These are phyloP conservation scores for Catocala nupta DNA, from an alignment of 2,888 invertebrate genomes.

Conservation along the genomic window DNA sequence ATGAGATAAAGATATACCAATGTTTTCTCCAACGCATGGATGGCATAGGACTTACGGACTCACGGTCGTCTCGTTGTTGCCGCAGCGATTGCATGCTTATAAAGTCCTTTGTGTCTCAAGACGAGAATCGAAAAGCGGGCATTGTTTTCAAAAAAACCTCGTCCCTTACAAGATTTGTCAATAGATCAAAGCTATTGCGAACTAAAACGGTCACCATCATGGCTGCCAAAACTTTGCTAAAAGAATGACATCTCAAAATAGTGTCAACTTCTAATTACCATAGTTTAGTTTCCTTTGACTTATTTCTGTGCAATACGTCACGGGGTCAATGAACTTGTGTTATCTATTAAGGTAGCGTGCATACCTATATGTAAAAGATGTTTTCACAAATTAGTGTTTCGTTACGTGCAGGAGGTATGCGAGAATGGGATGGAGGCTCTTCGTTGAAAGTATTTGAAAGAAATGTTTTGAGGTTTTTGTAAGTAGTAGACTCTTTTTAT, in stretches of 20 bases:
- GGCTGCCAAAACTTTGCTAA: conserved; percentile 54
- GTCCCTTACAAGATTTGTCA: conserved; percentile 34
- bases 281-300: conserved; percentile 41
- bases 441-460: too few relatives aligned
- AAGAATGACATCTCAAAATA: conserved; percentile 45
- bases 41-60: too few relatives aligned
- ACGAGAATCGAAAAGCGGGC: too few relatives aligned
- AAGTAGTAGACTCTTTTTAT: too few relatives aligned
- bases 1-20: too few relatives aligned
- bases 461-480: background rate
- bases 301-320: conserved; percentile 48
- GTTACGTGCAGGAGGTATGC: background rate
- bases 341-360: conserved; percentile 27
- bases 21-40: too few relatives aligned
- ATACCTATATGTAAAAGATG: background rate
- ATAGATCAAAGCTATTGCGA: conserved; percentile 49
- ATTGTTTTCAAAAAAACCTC: background rate
- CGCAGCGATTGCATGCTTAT: too few relatives aligned
- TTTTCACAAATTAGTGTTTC: background rate
- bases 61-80: too few relatives aligned
- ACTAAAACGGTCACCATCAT: conserved; percentile 31
- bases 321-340: conserved; percentile 40
- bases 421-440: background rate
- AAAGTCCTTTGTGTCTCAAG: too few relatives aligned
- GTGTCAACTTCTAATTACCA: conserved; percentile 44